Evolutionary conservation across 2,797 vertebrate species (phyloP), one percentile per base, ranked within the genome.

Genomic region (Pangasius djambal): DNA sequence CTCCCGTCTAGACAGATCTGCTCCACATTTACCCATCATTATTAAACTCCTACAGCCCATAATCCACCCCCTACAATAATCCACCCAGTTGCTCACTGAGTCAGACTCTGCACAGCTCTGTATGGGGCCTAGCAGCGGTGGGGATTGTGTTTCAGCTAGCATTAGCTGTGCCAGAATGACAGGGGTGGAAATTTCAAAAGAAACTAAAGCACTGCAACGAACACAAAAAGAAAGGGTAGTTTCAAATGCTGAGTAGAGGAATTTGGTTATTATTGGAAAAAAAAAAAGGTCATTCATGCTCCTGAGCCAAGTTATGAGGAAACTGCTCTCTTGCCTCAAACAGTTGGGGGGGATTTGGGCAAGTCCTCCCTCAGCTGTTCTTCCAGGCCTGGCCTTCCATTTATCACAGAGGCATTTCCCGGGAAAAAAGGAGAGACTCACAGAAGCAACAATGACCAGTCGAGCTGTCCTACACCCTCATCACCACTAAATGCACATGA

Each of bases 251-350:
- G 96, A 96, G 95, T 94, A 91, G 93, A 93, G 91, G 90, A 94
- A 93, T 95, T 94, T 92, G 91, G 94, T 94, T 95, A 95, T 96
- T 95, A 95, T 95, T 94, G 94, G 94, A 94, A 93, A 95, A 95
- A 95, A 95, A 95, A 96, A 96, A 94, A 95, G 94, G 95, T 96
- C 94, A 96, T 95, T 96, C 91, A 94, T 95, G 95, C 94, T 92
- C 93, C 94, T 89, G 91, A 93, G 96, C 96, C 96, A 96, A 96
- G 94, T 94, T 94, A 95, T 95, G 94, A 96, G 95, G 95, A 96
- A 96, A 96, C 94, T 94, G 94, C 93, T 94, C 95, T 95, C 94
- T 93, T 94, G 95, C 95, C 94, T 96, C 93, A 93, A 95, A 95
- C 94, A 94, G 94, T 94, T 92, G 89, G 89, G 89, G 61, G 48